phyloP scores from a whole-genome alignment of 2,888 invertebrate species.

The Dryocosmus kuriphilus region DNA sequence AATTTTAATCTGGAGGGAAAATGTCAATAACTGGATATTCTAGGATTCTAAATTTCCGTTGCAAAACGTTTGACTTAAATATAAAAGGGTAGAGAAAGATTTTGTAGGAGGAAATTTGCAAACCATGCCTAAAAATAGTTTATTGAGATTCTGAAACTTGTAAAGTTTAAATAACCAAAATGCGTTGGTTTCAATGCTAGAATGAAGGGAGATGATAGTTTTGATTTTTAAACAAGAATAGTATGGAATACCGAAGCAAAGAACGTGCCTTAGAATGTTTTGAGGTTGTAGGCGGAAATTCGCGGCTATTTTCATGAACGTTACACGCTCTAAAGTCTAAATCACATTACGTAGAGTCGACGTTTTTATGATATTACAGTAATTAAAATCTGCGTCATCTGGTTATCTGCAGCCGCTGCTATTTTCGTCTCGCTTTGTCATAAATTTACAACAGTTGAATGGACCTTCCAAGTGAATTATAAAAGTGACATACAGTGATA shows the following conservation, averaged over 20 bases:
- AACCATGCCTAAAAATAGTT: not conserved
- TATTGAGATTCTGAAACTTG: not conserved
- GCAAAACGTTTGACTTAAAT: no score
- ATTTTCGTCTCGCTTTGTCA: not conserved
- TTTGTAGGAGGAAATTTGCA: no score
- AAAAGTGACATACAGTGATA: not conserved
- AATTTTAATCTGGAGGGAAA: not conserved
- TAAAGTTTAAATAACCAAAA: not conserved
- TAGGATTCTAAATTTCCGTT: no score
- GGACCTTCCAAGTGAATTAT: not conserved
- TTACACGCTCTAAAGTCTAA: conserved; percentile 15
- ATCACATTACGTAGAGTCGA: conserved; percentile 9
- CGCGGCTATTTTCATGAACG: conserved; percentile 15
- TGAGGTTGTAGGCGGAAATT: not conserved
- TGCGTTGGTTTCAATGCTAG: no score
- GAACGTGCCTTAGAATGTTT: conserved; percentile 27
- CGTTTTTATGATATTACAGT: conserved; percentile 44
- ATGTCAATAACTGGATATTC: not conserved
- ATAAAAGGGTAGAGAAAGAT: no score
- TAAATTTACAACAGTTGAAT: not conserved
- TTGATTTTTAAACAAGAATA: conserved; percentile 6
- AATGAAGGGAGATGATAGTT: not conserved
- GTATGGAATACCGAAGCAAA: not conserved
- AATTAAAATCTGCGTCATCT: conserved; percentile 49
- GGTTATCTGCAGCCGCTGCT: conserved; percentile 28